Evolutionary conservation across 2,888 invertebrate genomes (phyloP), one percentile per base, ranked within the genome.

Genomic region (Ptychoptera albimana): DNA sequence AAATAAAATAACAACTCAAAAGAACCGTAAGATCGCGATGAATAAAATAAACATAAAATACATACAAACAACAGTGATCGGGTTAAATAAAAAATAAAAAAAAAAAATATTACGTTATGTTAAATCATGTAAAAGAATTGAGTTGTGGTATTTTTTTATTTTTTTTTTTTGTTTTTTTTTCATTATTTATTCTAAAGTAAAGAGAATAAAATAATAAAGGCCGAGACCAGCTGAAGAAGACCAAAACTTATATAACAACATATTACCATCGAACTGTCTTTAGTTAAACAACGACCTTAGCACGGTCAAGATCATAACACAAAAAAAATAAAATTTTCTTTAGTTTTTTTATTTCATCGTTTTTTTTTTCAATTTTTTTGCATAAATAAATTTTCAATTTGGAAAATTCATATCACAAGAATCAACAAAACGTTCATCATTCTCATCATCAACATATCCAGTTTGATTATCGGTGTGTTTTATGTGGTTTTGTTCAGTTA

Each of bases 181-280:
- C 32, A 11, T n/a, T n/a, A 11, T 32, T 32, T 32, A 32, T 32
- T 11, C 32, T 11, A 32, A 9, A 32, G 32, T 11, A 32, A 9
- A 32, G 32, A 32, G 32, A 32, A n/a, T 32, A 32, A 32, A 32
- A n/a, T n/a, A 32, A 32, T n/a, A 32, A 9, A 32, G n/a, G n/a
- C 11, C 9, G 32, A 32, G 32, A n/a, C 11, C 9, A n/a, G n/a
- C 11, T 11, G 32, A 32, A 32, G 11, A 32, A 9, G n/a, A 32
- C n/a, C 32, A 58, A 57, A 60, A 61, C 62, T 64, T 63, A 61
- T 63, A 64, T 64, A 63, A 63, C 61, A 63, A 60, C 60, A 59
- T 58, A 61, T 59, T 59, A 57, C 58, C 57, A 59, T 59, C 58
- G 57, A 57, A 58, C 59, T 60, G 60, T 57, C 60, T 63, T 63